A percentile compares a stretch with the other conserved stretches of the same genome.
Evolutionary conservation across 2,113 vertebrate species (phyloP).

Genomic region (Halcyon senegalensis): DNA sequence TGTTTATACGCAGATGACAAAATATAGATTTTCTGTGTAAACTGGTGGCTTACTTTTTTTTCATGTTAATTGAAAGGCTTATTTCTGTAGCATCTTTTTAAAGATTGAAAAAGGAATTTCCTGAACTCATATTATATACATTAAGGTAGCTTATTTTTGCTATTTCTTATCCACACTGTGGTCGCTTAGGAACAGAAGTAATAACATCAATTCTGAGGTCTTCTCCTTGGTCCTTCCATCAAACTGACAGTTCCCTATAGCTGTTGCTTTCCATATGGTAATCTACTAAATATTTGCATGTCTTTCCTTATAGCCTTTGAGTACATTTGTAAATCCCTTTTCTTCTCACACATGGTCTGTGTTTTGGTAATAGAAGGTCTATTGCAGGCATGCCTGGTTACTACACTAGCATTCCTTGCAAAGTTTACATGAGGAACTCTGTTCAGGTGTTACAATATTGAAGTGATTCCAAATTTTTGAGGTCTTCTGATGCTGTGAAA

Average conservation of each 20-base stretch:
- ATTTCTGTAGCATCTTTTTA: neutral
- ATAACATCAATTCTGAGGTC: neutral
- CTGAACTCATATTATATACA: neutral
- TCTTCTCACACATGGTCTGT: neutral
- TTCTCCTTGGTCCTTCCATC: neutral
- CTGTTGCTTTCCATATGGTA: neutral
- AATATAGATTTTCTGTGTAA: constrained; percentile 19
- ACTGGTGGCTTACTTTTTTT: neutral
- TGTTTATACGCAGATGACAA: constrained; percentile 39
- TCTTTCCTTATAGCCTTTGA: neutral
- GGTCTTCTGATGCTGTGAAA: neutral
- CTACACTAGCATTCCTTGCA: neutral
- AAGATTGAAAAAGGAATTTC: neutral
- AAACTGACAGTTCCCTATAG: neutral
- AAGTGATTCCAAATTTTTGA: neutral
- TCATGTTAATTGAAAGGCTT: neutral
- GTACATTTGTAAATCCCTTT: neutral
- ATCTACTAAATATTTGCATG: constrained; percentile 22
- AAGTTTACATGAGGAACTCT: neutral
- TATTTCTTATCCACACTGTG: neutral
- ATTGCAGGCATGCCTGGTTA: neutral
- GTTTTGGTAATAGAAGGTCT: neutral
- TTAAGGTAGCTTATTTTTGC: neutral
- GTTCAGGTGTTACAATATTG: neutral
- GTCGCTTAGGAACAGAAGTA: neutral